Percentiles rank a stretch among this genome's conserved stretches.
Evolutionary conservation across 2,113 vertebrate genomes (phyloP).

Genomic region (Bothrops jararaca): DNA sequence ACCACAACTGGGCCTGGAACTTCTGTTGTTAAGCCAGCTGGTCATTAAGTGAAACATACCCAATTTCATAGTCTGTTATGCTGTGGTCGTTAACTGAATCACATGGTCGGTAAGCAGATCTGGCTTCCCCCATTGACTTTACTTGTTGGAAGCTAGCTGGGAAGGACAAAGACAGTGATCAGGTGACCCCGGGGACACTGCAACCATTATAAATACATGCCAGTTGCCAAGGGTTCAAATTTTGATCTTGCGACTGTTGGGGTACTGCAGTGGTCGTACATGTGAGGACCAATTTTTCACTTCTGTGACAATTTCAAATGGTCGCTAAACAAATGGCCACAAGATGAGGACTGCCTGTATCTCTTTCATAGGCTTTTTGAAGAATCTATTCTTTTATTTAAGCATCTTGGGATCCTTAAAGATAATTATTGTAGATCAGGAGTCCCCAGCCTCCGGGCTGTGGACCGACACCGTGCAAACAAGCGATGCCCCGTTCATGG

Average conservation of each 20-base stretch:
- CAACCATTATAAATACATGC: too few species aligned
- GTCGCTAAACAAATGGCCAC: too few species aligned
- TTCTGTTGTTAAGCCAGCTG: not conserved
- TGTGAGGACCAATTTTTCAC: not conserved
- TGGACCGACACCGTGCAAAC: too few species aligned
- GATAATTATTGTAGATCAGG: slow-evolving; percentile 10
- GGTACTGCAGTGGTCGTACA: not conserved
- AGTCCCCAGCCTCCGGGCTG: too few species aligned
- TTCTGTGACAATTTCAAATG: not conserved
- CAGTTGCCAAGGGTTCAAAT: not conserved
- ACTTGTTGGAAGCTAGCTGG: not conserved
- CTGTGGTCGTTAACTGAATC: too few species aligned
- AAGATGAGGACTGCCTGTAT: not conserved
- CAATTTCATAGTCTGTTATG: not conserved
- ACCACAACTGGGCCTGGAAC: not conserved
- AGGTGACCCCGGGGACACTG: too few species aligned
- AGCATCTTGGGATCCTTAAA: not conserved
- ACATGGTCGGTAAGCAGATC: not conserved
- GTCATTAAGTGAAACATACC: not conserved
- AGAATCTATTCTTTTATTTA: not conserved
- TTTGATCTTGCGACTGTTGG: not conserved
- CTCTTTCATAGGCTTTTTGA: not conserved
- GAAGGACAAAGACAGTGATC: too few species aligned
- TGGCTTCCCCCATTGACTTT: not conserved
- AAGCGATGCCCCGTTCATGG: too few species aligned